Base-by-base conservation (phyloP, 2,888 invertebrate genomes). In the Sylvicola fuscatus region DNA sequence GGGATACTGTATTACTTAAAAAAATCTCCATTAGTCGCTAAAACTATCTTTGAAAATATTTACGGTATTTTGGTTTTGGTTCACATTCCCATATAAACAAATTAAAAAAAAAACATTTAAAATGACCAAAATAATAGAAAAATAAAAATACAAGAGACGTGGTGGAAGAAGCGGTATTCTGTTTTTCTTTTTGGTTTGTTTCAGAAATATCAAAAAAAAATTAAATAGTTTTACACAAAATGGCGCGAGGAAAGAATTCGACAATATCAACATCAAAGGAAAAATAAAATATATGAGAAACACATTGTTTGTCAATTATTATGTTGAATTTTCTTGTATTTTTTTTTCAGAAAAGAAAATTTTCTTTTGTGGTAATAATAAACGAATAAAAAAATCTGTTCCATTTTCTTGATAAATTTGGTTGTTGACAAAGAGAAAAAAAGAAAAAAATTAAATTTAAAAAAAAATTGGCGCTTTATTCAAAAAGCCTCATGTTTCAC, bases 401-500 rank as follows among this genome's bases (percentile, higher is more conserved):
- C 21, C 21, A 21, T 21, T 21, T 21, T 21, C 21, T 21, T 21
- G 8, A 6, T 21, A 21, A 21, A 21, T 21, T 21, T 21, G 21
- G 21, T 21, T 21, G 21, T 21, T 21, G 21, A 21, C 21, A 21
- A 21, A 21, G 21, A 21, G 21, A 21, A 14, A 12, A 14, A 12
- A 13, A 7, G 11, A 14, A 13, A 14, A 14, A 30, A 30, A 14
- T 30, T 13, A 30, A 30, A 13, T 14, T 14, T 13, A 12, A 30
- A 12, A 30, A 21, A 21, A 21, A 21, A 21, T 21, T 21, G 21
- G n/a, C 21, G 35, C 35, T 17, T 17, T 34, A 27, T 34, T 27
- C 27, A 38, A 21, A 21, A 21, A 41, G 37, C 44, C 44, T 52
- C 59, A 58, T 59, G 59, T 57, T 59, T 59, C 58, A 55, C 58